These are phyloP conservation scores for Ditylenchus weischeri DNA, from an alignment of 2,888 invertebrate genomes.

Conservation along the genomic window DNA sequence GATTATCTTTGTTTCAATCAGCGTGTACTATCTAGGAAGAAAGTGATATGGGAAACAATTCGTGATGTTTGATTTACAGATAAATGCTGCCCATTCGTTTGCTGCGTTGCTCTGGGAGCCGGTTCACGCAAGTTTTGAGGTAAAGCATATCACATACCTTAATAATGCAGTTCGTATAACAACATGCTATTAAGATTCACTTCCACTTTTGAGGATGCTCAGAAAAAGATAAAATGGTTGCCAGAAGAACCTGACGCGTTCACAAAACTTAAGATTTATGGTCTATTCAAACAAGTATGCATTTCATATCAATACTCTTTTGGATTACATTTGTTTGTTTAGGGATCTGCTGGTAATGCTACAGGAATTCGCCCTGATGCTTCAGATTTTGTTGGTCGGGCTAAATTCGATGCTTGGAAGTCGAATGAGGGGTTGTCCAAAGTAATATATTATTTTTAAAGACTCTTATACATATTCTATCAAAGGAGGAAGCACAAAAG, in stretches of 20 bases:
- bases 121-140: not conserved
- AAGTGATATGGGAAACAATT: not conserved
- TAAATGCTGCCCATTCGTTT: slow-evolving; percentile 2
- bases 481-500: slow-evolving; percentile 63
- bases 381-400: slow-evolving; percentile 65
- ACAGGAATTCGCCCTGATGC: slow-evolving; percentile 63
- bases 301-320: not conserved
- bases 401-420: slow-evolving; percentile 67
- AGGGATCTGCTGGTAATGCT: slow-evolving; percentile 61
- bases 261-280: slow-evolving; percentile 64
- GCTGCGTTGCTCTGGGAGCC: not conserved
- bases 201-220: slow-evolving; percentile 45
- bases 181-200: not conserved
- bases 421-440: slow-evolving; percentile 62
- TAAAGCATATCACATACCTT: not conserved
- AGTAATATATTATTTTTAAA: slow-evolving; percentile 56
- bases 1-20: too few relatives aligned
- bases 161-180: not conserved
- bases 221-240: slow-evolving; percentile 46
- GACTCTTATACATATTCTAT: too few relatives aligned
- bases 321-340: slow-evolving; percentile 1
- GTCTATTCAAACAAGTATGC: slow-evolving; percentile 65
- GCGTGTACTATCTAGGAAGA: too few relatives aligned
- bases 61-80: not conserved
- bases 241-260: slow-evolving; percentile 62